Evolutionary conservation across 1,140 invertebrate species (phyloP).

Genomic region (Brachionus plicatilis): DNA sequence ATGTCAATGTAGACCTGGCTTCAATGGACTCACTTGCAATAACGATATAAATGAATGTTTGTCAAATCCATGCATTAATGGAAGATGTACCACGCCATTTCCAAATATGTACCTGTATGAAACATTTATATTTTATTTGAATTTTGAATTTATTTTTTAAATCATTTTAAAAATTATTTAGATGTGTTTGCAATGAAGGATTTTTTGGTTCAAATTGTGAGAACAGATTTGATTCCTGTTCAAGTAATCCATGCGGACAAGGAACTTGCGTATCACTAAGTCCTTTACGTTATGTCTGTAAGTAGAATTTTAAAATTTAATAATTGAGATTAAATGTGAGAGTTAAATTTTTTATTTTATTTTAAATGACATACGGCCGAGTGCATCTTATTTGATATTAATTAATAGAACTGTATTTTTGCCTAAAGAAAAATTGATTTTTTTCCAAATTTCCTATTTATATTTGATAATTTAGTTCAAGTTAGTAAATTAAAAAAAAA

Average conservation of each 20-base stretch:
- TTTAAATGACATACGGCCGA: too few relatives aligned
- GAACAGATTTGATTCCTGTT: constrained; percentile 23
- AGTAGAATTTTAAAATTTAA: neutral
- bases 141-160: neutral
- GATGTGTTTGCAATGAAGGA: constrained; percentile 40
- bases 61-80: constrained; percentile 68
- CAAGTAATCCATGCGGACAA: constrained; percentile 22
- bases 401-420: too few relatives aligned
- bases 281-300: constrained; percentile 24
- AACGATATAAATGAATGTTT: constrained; percentile 41
- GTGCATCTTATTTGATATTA: too few relatives aligned
- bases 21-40: constrained; percentile 41
- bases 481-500: too few relatives aligned
- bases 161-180: neutral
- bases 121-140: neutral
- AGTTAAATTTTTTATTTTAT: too few relatives aligned
- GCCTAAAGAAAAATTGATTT: too few relatives aligned
- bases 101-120: constrained; percentile 39
- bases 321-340: too few relatives aligned
- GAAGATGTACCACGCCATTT: constrained; percentile 22
- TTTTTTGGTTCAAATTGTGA: constrained; percentile 42
- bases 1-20: constrained; percentile 39
- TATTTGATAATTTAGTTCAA: too few relatives aligned
- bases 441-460: too few relatives aligned
- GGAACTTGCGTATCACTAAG: neutral